phyloP scores from a whole-genome alignment of 2,113 vertebrate species.

The Litocranius walleri region DNA sequence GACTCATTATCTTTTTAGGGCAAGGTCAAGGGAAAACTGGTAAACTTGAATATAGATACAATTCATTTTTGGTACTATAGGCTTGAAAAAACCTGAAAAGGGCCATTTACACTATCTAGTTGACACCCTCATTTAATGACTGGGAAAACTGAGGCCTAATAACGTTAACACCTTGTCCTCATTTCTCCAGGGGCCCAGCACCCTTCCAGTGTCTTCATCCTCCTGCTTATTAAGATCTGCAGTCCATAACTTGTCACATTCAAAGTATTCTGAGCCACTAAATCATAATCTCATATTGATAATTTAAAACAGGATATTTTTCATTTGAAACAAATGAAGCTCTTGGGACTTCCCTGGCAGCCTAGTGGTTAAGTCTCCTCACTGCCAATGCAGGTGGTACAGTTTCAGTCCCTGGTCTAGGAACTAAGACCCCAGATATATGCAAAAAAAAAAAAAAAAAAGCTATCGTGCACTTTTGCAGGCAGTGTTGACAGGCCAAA shows the following conservation, averaged over 20 bases:
- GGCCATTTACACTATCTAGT: not conserved
- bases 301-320: not conserved
- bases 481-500: not conserved
- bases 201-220: not conserved
- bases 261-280: not conserved
- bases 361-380: not conserved
- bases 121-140: not conserved
- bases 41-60: not conserved
- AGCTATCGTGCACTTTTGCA: not conserved
- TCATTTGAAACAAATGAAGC: not conserved
- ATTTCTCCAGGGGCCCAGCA: not conserved
- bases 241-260: not conserved
- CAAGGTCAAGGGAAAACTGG: not conserved
- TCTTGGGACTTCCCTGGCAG: not conserved
- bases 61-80: not conserved
- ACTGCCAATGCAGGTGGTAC: not conserved
- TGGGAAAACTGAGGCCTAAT: not conserved
- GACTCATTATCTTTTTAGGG: not conserved
- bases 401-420: not conserved
- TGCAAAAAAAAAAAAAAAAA: not conserved
- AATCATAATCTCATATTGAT: not conserved
- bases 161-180: not conserved
- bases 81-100: not conserved
- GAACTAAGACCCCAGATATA: not conserved
- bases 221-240: not conserved